These are phyloP conservation scores for Athripsodes cinereus DNA, from an alignment of 2,888 invertebrate genomes.

Conservation along the genomic window DNA sequence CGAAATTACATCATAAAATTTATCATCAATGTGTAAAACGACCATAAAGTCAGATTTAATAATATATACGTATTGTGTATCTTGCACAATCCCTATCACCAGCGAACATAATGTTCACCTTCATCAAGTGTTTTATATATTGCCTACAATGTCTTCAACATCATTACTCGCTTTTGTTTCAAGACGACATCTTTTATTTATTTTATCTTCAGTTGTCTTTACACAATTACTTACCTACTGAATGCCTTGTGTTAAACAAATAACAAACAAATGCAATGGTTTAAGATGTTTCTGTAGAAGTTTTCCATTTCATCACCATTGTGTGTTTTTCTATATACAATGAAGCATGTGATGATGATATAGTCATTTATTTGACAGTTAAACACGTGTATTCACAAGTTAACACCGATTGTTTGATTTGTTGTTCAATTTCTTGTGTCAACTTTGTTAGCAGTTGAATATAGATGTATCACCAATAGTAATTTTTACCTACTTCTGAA, in stretches of 20 bases:
- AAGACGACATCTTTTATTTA: not conserved
- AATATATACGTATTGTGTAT: no score
- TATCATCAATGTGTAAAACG: not conserved
- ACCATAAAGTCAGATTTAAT: no score
- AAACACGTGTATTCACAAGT: no score
- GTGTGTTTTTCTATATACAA: not conserved
- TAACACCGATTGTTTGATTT: no score
- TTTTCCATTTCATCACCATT: not conserved
- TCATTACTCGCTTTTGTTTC: not conserved
- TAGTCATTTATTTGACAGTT: no score
- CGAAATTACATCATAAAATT: not conserved
- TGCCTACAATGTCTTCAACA: not conserved
- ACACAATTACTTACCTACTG: not conserved
- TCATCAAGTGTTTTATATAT: not conserved
- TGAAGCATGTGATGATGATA: no score
- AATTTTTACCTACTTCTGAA: no score
- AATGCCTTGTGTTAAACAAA: not conserved
- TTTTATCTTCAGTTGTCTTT: slow-evolving; percentile 1
- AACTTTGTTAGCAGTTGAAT: no score
- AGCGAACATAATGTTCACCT: not conserved
- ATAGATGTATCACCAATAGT: no score
- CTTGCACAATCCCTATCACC: no score
- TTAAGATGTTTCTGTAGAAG: not conserved
- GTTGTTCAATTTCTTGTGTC: no score
- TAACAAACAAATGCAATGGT: not conserved